These are phyloP conservation scores for Polietes domitor DNA, from an alignment of 2,888 invertebrate genomes.

Conservation along the genomic window DNA sequence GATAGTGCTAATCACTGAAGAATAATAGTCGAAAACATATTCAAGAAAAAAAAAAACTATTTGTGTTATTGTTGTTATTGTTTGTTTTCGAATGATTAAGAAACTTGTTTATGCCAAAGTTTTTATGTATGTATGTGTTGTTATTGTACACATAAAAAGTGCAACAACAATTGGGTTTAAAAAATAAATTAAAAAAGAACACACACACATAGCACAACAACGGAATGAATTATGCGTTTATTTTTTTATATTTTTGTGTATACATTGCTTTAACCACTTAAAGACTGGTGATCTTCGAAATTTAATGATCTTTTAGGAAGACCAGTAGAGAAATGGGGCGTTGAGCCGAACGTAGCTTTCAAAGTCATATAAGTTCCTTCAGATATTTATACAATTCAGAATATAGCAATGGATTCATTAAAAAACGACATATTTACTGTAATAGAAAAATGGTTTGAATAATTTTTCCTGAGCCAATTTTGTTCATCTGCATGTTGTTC, in stretches of 20 bases:
- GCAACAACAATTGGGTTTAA: slow-evolving; percentile 20
- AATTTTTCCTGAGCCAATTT: too few relatives aligned
- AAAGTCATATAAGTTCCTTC: too few relatives aligned
- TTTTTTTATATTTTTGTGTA: not conserved
- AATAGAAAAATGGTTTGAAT: too few relatives aligned
- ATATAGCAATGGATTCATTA: too few relatives aligned
- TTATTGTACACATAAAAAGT: slow-evolving; percentile 15
- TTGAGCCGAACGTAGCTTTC: too few relatives aligned
- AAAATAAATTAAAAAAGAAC: slow-evolving; percentile 48
- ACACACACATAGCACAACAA: slow-evolving; percentile 15
- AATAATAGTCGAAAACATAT: slow-evolving; percentile 23
- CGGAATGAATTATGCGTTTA: not conserved
- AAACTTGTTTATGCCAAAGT: slow-evolving; percentile 77
- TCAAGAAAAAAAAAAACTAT: slow-evolving; percentile 22
- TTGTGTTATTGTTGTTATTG: not conserved
- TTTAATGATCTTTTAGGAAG: too few relatives aligned
- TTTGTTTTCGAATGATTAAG: slow-evolving; percentile 69
- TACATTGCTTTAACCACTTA: not conserved
- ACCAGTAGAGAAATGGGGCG: too few relatives aligned
- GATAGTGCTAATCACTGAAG: slow-evolving; percentile 40
- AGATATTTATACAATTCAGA: too few relatives aligned
- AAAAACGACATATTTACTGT: too few relatives aligned
- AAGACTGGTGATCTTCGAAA: too few relatives aligned
- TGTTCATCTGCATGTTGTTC: too few relatives aligned
- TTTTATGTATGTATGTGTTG: slow-evolving; percentile 12